Conservation (phyloP, 2,888 invertebrate species). For the Torymus aiolomorphi region DNA sequence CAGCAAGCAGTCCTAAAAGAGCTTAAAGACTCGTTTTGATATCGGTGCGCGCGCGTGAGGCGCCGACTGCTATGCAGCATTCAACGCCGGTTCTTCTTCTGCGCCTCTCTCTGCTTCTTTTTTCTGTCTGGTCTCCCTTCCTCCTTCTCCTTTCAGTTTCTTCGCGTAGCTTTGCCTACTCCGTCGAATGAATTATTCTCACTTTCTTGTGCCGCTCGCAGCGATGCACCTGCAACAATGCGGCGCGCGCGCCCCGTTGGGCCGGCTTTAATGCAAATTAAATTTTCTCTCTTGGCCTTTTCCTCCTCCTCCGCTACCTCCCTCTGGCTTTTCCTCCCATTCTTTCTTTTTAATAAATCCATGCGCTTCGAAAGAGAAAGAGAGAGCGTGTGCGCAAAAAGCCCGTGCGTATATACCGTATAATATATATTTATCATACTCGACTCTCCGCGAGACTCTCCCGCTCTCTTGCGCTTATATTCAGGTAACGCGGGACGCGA, state of each 20-base stretch:
- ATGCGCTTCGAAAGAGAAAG: too few species aligned
- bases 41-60: slow-evolving; percentile 51
- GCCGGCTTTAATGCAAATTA: slow-evolving; percentile 41
- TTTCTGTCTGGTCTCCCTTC: slow-evolving; percentile 55
- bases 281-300: slow-evolving; percentile 35
- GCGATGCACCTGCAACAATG: slow-evolving; percentile 53
- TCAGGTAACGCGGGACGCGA: too few species aligned
- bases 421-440: neutral
- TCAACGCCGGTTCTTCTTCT: slow-evolving; percentile 56
- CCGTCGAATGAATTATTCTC: slow-evolving; percentile 59
- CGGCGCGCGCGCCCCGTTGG: slow-evolving; percentile 18
- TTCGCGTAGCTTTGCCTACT: slow-evolving; percentile 54
- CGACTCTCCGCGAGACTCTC: too few species aligned
- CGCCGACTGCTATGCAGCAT: slow-evolving; percentile 55
- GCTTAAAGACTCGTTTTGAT: slow-evolving; percentile 60
- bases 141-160: slow-evolving; percentile 43
- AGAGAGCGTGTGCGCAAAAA: too few species aligned
- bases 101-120: slow-evolving; percentile 56
- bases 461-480: too few species aligned
- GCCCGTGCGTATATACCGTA: neutral
- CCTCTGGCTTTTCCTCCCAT: neutral
- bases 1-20: slow-evolving; percentile 37
- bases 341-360: too few species aligned
- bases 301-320: neutral
- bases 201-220: slow-evolving; percentile 57